These are phyloP conservation scores for Nestor notabilis DNA, from an alignment of 2,113 vertebrate genomes.

Conservation along the genomic window DNA sequence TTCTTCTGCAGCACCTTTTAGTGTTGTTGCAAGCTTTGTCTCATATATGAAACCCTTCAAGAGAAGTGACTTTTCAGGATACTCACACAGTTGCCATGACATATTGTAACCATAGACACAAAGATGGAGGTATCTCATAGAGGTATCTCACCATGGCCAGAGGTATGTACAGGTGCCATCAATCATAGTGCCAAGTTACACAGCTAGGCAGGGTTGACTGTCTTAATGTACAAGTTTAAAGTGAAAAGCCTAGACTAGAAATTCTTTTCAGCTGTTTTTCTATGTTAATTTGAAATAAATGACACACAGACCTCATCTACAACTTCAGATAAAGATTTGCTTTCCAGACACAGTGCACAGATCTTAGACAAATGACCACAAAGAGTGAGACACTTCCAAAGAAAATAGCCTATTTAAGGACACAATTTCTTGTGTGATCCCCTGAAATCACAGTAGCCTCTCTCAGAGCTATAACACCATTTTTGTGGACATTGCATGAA, in stretches of 20 bases:
- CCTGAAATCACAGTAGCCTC: background rate
- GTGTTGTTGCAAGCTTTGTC: background rate
- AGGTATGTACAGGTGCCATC: background rate
- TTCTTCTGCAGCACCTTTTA: background rate
- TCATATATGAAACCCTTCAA: background rate
- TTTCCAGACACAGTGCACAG: background rate
- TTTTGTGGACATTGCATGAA: background rate
- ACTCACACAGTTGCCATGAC: background rate
- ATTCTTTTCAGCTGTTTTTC: background rate
- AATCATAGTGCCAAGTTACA: background rate
- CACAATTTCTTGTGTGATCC: background rate
- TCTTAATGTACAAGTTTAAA: background rate
- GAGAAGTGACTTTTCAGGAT: background rate
- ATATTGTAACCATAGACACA: background rate
- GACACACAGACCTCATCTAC: background rate
- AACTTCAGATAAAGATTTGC: background rate
- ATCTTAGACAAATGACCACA: conserved; percentile 29
- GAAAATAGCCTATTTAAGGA: background rate
- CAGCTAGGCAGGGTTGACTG: background rate
- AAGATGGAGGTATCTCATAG: background rate
- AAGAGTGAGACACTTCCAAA: background rate
- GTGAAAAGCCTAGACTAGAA: background rate
- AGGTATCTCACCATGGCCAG: background rate
- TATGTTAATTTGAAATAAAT: background rate
- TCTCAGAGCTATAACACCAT: background rate